These are phyloP conservation scores for Eupithecia vulgata DNA, from an alignment of 2,888 invertebrate species.

Conservation along the genomic window DNA sequence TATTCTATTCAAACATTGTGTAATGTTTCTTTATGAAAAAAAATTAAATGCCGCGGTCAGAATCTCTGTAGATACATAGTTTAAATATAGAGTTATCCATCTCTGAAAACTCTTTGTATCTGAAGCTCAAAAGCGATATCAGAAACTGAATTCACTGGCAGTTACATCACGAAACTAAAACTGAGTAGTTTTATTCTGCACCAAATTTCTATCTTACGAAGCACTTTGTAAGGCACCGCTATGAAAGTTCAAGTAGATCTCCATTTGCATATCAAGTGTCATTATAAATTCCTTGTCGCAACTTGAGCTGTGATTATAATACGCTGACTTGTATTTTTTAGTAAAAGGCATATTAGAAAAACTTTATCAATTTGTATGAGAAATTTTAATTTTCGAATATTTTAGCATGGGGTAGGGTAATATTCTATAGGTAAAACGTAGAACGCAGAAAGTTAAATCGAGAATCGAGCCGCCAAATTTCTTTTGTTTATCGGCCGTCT, in stretches of 20 bases:
- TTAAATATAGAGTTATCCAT: background rate
- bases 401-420: background rate
- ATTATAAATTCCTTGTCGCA: slow-evolving; percentile 63
- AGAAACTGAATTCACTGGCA: background rate
- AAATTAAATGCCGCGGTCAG: no score
- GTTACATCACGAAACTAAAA: slow-evolving; percentile 1
- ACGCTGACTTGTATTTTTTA: slow-evolving; percentile 52
- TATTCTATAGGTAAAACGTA: background rate
- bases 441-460: background rate
- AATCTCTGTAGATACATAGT: background rate
- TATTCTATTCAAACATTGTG: no score
- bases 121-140: background rate
- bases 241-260: slow-evolving; percentile 45
- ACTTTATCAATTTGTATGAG: background rate
- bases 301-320: slow-evolving; percentile 61
- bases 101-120: slow-evolving; percentile 29
- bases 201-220: slow-evolving; percentile 31
- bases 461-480: background rate
- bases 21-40: no score
- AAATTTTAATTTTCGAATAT: background rate
- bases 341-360: slow-evolving; percentile 7
- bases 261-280: slow-evolving; percentile 69
- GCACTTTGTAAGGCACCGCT: slow-evolving; percentile 33
- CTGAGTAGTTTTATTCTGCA: slow-evolving; percentile 20
- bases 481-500: background rate